phyloP scores from a whole-genome alignment of 2,888 invertebrate species.

The Andrena haemorrhoa region DNA sequence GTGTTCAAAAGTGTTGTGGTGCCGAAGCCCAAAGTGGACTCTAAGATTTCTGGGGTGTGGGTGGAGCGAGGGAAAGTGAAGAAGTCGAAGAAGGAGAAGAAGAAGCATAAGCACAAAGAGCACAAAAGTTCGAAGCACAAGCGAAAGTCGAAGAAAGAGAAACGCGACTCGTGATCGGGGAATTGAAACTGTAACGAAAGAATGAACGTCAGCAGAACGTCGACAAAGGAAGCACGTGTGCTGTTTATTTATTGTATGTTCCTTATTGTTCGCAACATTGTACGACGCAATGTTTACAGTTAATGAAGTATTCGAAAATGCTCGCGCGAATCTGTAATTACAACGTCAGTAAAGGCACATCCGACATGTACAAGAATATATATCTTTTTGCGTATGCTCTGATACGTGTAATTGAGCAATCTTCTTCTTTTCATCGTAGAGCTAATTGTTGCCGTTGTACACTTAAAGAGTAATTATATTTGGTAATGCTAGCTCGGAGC shows the following conservation, averaged over 20 bases:
- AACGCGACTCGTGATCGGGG: conserved; percentile 53
- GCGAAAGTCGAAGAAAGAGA: conserved; percentile 79
- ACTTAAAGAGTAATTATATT: conserved; percentile 26
- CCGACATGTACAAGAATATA: conserved; percentile 43
- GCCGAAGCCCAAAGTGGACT: conserved; percentile 59
- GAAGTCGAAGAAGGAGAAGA: conserved; percentile 81
- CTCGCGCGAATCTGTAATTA: conserved; percentile 38
- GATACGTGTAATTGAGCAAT: conserved; percentile 56
- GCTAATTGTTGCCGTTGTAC: conserved; percentile 34
- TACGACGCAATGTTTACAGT: conserved; percentile 21
- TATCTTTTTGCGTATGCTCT: conserved; percentile 38
- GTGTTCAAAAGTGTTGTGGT: conserved; percentile 75
- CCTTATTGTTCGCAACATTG: conserved; percentile 14
- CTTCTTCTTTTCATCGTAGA: conserved; percentile 35
- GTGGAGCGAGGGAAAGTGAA: conserved; percentile 74
- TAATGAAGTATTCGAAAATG: conserved; percentile 36
- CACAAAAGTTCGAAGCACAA: conserved; percentile 77
- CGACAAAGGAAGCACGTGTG: conserved; percentile 6
- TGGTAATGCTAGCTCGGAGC: conserved; percentile 7
- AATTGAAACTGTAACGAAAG: conserved; percentile 24
- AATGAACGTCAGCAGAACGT: conserved; percentile 11
- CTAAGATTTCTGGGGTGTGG: conserved; percentile 73
- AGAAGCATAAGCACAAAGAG: conserved; percentile 81
- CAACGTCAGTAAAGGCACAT: conserved; percentile 28
- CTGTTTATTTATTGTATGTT: conserved; percentile 44